Percentiles rank a stretch among this genome's conserved stretches.
These are phyloP conservation scores for Ispidina lecontei DNA, from an alignment of 2,797 vertebrate genomes.

Conservation along the genomic window DNA sequence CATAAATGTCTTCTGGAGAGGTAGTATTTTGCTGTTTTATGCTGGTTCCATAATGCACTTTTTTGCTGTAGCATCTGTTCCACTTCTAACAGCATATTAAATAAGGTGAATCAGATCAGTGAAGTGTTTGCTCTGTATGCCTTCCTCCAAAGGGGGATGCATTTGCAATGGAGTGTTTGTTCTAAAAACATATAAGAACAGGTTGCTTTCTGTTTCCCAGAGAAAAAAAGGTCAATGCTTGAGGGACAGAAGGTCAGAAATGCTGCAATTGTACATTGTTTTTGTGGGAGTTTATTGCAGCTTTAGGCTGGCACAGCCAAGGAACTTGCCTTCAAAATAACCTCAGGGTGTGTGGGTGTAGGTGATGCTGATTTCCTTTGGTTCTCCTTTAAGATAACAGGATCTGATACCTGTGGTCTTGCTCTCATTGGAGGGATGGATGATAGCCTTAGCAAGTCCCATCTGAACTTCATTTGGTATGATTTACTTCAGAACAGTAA, in stretches of 20 bases:
- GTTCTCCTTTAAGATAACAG: background rate
- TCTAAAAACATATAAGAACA: slow-evolving; percentile 30
- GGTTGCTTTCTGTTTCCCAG: slow-evolving; percentile 39
- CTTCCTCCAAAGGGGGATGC: background rate
- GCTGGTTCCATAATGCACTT: background rate
- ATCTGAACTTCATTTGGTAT: background rate
- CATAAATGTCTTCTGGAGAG: background rate
- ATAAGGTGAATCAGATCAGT: background rate
- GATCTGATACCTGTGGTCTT: background rate
- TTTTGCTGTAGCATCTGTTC: slow-evolving; percentile 20
- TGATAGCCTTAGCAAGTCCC: background rate
- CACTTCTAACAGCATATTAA: background rate
- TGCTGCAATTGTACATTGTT: slow-evolving; percentile 32
- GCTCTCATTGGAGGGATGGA: background rate
- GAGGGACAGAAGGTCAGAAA: slow-evolving; percentile 24
- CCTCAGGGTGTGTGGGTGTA: background rate
- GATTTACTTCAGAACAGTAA: background rate
- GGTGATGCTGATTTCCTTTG: background rate
- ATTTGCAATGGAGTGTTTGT: background rate
- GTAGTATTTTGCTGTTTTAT: background rate
- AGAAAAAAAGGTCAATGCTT: background rate
- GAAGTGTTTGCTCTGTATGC: background rate
- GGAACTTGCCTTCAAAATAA: background rate
- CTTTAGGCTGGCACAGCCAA: slow-evolving; percentile 18
- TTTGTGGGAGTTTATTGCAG: slow-evolving; percentile 9